These are phyloP conservation scores for Panzeria rudis DNA, from an alignment of 2,888 invertebrate species.

Conservation along the genomic window DNA sequence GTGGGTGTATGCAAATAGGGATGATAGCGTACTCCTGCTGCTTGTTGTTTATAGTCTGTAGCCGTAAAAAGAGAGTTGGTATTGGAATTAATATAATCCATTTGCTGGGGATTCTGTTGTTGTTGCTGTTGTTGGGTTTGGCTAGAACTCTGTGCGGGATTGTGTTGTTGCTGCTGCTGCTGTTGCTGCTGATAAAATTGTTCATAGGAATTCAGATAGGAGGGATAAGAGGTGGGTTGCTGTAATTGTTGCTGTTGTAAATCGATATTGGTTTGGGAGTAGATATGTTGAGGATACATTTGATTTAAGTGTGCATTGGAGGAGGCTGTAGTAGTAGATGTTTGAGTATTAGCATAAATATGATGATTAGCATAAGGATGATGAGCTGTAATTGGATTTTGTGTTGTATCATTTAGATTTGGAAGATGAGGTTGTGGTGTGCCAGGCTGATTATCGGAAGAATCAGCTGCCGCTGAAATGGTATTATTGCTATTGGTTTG, in stretches of 20 bases:
- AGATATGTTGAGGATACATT: conserved; percentile 72
- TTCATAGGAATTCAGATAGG: conserved; percentile 82
- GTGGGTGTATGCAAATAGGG: conserved; percentile 80
- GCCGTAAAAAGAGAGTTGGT: conserved; percentile 21
- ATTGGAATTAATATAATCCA: conserved; percentile 64
- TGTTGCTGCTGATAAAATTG: conserved; percentile 82
- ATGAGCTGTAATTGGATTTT: conserved; percentile 78
- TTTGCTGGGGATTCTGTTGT: conserved; percentile 57
- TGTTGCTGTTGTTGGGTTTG: conserved; percentile 75
- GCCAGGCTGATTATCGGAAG: conserved; percentile 86
- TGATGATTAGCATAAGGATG: conserved; percentile 50
- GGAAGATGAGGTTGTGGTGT: conserved; percentile 81
- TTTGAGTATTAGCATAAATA: conserved; percentile 49
- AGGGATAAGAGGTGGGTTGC: conserved; percentile 72
- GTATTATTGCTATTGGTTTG: conserved; percentile 79
- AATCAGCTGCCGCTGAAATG: conserved; percentile 89
- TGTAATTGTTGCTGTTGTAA: conserved; percentile 73
- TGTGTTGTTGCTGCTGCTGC: conserved; percentile 74
- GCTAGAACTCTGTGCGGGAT: conserved; percentile 10
- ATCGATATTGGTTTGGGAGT: conserved; percentile 73
- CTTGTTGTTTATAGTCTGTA: conserved; percentile 60
- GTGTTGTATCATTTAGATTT: conserved; percentile 51
- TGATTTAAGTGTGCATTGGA: conserved; percentile 74
- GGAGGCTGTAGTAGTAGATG: conserved; percentile 80
- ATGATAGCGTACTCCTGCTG: conserved; percentile 79